These are phyloP conservation scores for Musca domestica DNA, from an alignment of 1,140 invertebrate genomes.

Conservation along the genomic window DNA sequence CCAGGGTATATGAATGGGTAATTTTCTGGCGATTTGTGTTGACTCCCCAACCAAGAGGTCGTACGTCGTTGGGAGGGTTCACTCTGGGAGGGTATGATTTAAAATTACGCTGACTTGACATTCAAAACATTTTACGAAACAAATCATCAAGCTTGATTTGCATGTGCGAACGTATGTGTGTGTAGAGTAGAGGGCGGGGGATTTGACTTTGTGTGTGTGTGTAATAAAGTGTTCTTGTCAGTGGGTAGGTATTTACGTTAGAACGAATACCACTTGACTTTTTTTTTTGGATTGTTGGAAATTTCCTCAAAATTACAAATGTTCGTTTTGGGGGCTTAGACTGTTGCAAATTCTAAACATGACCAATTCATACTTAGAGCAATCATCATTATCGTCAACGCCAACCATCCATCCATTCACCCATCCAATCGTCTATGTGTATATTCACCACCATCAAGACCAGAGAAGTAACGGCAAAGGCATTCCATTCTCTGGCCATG, in stretches of 20 bases:
- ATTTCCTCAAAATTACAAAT: constrained; percentile 7
- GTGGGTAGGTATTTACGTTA: too few species aligned
- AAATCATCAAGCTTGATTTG: constrained; percentile 6
- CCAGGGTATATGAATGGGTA: background rate
- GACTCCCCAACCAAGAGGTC: too few species aligned
- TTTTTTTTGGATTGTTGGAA: background rate
- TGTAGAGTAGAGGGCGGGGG: background rate
- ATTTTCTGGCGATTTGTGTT: constrained; percentile 5
- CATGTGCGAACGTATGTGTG: background rate
- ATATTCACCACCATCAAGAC: background rate
- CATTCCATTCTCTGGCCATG: background rate
- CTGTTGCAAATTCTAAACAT: background rate
- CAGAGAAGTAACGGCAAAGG: too few species aligned
- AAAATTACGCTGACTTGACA: constrained; percentile 19
- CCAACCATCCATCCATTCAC: background rate
- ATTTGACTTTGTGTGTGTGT: too few species aligned
- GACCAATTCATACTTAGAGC: background rate
- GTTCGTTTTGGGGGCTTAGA: constrained; percentile 12
- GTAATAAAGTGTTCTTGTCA: constrained; percentile 7
- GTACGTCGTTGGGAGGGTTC: too few species aligned
- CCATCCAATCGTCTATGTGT: background rate
- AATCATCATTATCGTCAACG: background rate
- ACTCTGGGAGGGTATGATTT: constrained; percentile 12
- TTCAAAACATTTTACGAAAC: constrained; percentile 16
- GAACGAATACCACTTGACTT: too few species aligned